Conservation (phyloP, 2,888 invertebrate genomes). For the Latrodectus hesperus region DNA sequence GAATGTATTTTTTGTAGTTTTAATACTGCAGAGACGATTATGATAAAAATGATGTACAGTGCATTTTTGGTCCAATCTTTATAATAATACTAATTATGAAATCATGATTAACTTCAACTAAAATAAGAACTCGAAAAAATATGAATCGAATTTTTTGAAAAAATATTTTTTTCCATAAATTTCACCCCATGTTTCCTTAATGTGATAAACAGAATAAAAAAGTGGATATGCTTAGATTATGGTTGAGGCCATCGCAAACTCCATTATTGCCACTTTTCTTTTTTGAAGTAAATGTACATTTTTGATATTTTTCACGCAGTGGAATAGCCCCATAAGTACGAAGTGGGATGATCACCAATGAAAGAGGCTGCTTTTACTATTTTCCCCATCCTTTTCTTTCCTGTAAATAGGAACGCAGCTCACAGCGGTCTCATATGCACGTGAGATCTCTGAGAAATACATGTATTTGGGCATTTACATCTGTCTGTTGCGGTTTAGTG, state of each 20-base stretch:
- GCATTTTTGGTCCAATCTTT: too few relatives aligned
- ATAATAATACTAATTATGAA: too few relatives aligned
- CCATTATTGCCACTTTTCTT: background rate
- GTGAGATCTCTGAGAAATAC: constrained; percentile 36
- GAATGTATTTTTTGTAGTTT: too few relatives aligned
- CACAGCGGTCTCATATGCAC: constrained; percentile 1
- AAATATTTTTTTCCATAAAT: too few relatives aligned
- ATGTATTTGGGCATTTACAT: constrained; percentile 32
- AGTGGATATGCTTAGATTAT: background rate
- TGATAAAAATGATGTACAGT: too few relatives aligned
- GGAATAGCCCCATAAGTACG: background rate
- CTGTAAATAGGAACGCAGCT: background rate
- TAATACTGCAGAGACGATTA: too few relatives aligned
- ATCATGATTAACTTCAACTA: too few relatives aligned
- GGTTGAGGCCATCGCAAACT: background rate
- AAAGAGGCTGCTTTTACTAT: background rate
- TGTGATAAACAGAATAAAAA: background rate
- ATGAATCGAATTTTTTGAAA: too few relatives aligned
- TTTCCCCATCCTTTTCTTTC: background rate
- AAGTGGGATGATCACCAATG: background rate
- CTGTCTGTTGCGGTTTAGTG: constrained; percentile 59
- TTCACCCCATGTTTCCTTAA: background rate
- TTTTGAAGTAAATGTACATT: background rate
- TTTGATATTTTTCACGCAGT: background rate
- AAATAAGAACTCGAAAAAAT: too few relatives aligned